A percentile compares a stretch with the other conserved stretches of the same genome.
These are phyloP conservation scores for Aphyosemion australe DNA, from an alignment of 2,113 vertebrate species.

Conservation along the genomic window DNA sequence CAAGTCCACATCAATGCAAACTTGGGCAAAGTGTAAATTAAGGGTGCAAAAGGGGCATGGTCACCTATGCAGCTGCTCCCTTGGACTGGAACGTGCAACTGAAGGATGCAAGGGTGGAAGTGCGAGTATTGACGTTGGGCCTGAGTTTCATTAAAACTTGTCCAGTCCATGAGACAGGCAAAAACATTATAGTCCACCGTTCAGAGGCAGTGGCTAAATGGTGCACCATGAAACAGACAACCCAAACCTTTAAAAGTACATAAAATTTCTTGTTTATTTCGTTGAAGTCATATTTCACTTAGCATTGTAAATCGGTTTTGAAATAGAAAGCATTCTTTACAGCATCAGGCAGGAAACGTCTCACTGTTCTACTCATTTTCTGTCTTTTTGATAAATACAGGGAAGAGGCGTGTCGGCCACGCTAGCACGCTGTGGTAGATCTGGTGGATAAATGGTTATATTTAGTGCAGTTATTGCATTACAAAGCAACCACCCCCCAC, in stretches of 20 bases:
- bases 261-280: slow-evolving; percentile 83
- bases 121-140: too few species aligned
- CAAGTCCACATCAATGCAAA: too few species aligned
- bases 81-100: too few species aligned
- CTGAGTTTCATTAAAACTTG: too few species aligned
- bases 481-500: slow-evolving; percentile 79
- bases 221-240: slow-evolving; percentile 16
- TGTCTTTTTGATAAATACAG: slow-evolving; percentile 71
- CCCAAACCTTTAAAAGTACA: slow-evolving; percentile 74
- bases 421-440: slow-evolving; percentile 73
- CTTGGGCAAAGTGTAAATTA: too few species aligned
- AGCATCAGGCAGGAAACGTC: slow-evolving; percentile 82
- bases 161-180: too few species aligned
- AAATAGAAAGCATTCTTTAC: slow-evolving; percentile 84
- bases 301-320: slow-evolving; percentile 78
- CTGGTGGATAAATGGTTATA: slow-evolving; percentile 74
- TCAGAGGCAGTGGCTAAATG: too few species aligned
- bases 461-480: slow-evolving; percentile 84
- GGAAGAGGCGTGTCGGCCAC: slow-evolving; percentile 74
- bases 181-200: too few species aligned
- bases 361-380: slow-evolving; percentile 68
- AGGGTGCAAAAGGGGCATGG: too few species aligned
- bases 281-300: slow-evolving; percentile 70
- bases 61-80: too few species aligned
- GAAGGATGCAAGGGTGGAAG: too few species aligned